Base-by-base conservation (phyloP, 2,888 invertebrate species). In the Cataglyphis albicans region DNA sequence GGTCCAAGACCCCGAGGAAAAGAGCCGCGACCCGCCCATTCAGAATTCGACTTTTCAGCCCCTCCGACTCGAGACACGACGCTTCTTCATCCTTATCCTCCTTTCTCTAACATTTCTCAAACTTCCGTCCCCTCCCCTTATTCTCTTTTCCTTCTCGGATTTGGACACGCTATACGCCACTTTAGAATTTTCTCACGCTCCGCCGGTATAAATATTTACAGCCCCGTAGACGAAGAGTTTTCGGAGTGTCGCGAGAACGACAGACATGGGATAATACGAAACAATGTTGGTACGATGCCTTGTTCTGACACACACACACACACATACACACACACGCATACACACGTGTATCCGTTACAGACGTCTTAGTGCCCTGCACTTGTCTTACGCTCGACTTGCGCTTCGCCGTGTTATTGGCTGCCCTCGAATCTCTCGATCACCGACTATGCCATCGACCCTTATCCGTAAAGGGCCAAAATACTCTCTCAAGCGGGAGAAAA, bases 151-250 rank as follows among this genome's bases (percentile, higher is more conserved):
- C 12, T 25, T 44, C 59, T 44, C n/a, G 25, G 21, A 12, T 32
- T 29, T 32, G 25, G 52, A 29, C 55, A 68, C 15, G 82, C 84
- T 52, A 81, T 73, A 84, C 85, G 80, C 70, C 84, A 85, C 88
- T 90, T 88, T 86, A 90, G 83, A 91, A 89, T 89, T 90, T 91
- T 91, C 90, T 90, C 90, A 90, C 89, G 91, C 87, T 89, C 88
- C 83, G 86, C 57, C 78, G 87, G 87, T 87, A 91, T 92, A 92
- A 92, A 92, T 92, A 92, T 92, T 92, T 92, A 92, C 90, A 82
- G 84, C 88, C 85, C 84, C 87, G 86, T 86, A 86, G 87, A 88
- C 86, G 88, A 35, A 6, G 90, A 89, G 86, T 87, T 91, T 89
- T 86, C 89, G 84, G 83, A 81, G 88, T 81, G 68, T 75, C 75